Conservation (phyloP, 1,140 invertebrate genomes). For the Drosophila lacteicornis region DNA sequence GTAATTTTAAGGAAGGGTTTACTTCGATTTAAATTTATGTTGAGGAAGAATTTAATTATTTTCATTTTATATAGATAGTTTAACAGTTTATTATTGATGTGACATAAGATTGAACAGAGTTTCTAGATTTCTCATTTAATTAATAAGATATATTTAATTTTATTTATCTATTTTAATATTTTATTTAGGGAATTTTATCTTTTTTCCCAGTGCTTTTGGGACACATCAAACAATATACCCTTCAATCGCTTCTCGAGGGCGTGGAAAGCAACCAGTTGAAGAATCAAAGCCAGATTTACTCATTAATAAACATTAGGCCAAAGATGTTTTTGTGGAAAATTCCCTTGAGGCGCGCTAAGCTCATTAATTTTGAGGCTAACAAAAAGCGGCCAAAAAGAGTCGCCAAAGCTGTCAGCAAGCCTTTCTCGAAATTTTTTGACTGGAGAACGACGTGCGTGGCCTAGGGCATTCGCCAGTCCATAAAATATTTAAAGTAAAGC, state of each 20-base stretch:
- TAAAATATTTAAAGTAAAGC: conserved; percentile 60
- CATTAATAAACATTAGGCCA: conserved; percentile 42
- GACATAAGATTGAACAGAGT: too few species aligned
- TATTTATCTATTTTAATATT: not conserved
- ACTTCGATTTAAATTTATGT: not conserved
- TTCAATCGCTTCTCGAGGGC: not conserved
- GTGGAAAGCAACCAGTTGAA: conserved; percentile 3
- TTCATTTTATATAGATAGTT: too few species aligned
- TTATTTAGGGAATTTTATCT: not conserved
- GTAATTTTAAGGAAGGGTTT: not conserved
- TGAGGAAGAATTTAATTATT: not conserved
- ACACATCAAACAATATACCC: conserved; percentile 15
- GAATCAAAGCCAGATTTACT: conserved; percentile 46
- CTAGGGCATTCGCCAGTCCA: conserved; percentile 50
- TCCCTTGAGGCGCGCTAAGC: conserved; percentile 25
- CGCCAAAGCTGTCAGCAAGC: conserved; percentile 31
- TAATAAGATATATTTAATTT: too few species aligned
- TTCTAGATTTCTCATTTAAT: accelerated
- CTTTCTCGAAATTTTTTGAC: conserved; percentile 20
- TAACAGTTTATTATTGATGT: not conserved
- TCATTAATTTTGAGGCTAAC: conserved; percentile 36
- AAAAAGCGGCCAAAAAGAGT: conserved; percentile 5
- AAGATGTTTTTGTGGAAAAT: conserved; percentile 15
- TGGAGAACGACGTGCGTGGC: conserved; percentile 54
- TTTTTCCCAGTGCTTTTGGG: not conserved